Conservation (phyloP, 2,888 invertebrate genomes). For the Ormyrus labotus region DNA sequence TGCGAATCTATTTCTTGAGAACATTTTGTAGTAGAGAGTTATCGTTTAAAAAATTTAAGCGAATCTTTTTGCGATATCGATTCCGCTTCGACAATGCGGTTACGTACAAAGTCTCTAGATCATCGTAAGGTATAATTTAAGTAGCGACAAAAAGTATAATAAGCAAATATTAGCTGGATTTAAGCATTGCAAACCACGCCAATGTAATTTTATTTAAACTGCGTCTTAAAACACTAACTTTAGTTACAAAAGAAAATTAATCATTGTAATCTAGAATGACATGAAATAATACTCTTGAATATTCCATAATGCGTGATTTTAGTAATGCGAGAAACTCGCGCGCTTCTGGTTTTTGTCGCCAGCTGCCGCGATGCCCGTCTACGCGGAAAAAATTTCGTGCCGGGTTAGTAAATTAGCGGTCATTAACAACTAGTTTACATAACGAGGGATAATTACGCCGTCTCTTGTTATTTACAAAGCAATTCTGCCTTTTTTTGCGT, state of each 20-base stretch:
- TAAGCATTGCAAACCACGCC: not conserved
- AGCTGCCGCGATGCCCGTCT: not conserved
- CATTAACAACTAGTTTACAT: constrained; percentile 41
- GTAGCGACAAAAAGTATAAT: constrained; percentile 6
- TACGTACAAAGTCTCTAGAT: constrained; percentile 3
- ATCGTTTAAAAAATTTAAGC: not conserved
- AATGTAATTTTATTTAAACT: not conserved
- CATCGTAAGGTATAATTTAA: constrained; percentile 34
- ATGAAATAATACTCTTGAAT: not conserved
- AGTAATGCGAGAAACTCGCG: constrained; percentile 10
- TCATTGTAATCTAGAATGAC: no score
- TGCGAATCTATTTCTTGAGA: not conserved
- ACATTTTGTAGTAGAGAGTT: not conserved
- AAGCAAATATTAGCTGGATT: constrained; percentile 25
- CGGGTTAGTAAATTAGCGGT: constrained; percentile 28
- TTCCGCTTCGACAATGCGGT: constrained; percentile 1
- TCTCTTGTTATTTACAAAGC: constrained; percentile 35
- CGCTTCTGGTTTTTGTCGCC: not conserved
- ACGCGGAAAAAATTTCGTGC: constrained; percentile 16
- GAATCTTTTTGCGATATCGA: not conserved
- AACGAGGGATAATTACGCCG: constrained; percentile 34
- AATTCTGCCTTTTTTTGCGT: not conserved
- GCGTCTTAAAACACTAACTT: not conserved
- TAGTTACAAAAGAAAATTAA: no score
- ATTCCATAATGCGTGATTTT: not conserved